Conservation (phyloP, 1,140 invertebrate genomes). For the Bombus consobrinus region DNA sequence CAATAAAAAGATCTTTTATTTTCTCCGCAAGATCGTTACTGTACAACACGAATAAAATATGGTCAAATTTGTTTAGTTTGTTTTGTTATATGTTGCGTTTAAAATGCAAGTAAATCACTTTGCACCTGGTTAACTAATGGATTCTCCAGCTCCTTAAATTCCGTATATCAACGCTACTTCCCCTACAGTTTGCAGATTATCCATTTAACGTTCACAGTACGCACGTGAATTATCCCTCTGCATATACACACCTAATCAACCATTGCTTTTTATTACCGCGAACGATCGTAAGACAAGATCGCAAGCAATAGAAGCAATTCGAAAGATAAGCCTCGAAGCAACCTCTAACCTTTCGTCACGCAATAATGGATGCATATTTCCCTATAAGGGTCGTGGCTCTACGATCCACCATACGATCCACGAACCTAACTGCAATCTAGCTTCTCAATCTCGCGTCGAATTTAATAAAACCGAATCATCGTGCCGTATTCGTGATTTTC, state of each 20-base stretch:
- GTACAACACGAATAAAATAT: background rate
- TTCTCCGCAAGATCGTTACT: background rate
- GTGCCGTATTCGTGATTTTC: too few species aligned
- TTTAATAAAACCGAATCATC: background rate
- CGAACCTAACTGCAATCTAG: background rate
- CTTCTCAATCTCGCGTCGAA: background rate
- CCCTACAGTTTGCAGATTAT: background rate
- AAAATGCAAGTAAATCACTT: background rate
- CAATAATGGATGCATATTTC: constrained; percentile 6
- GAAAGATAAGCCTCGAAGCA: constrained; percentile 25
- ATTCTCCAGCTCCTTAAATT: too few species aligned
- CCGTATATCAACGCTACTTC: too few species aligned
- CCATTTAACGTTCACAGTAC: background rate
- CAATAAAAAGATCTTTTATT: background rate
- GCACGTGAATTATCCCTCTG: background rate
- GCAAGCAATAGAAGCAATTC: constrained; percentile 1
- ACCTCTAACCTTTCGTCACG: constrained; percentile 25
- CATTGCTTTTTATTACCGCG: background rate
- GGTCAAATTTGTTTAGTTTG: background rate
- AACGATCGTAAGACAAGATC: constrained; percentile 12
- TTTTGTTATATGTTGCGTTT: background rate
- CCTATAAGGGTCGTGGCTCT: background rate
- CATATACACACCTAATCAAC: background rate
- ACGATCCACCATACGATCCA: background rate
- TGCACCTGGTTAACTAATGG: background rate